Conservation (phyloP, 2,113 vertebrate species). For the Mirza zaza region DNA sequence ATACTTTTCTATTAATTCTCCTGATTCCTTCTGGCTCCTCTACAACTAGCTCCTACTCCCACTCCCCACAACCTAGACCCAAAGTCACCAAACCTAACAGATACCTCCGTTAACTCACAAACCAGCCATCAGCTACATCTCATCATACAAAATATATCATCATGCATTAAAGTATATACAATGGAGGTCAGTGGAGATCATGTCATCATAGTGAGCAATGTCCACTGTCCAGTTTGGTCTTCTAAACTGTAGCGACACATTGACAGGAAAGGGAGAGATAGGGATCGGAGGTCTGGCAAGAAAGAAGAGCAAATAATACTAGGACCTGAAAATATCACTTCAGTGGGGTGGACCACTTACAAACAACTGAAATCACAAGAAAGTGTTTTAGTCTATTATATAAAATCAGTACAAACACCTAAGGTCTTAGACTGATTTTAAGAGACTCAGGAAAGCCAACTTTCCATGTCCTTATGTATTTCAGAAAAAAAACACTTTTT, state of each 20-base stretch:
- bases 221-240: conserved; percentile 37
- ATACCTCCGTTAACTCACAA: not conserved
- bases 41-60: not conserved
- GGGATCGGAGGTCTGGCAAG: not conserved
- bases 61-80: not conserved
- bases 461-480: not conserved
- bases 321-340: not conserved
- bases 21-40: not conserved
- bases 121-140: not conserved
- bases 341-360: not conserved
- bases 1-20: not conserved
- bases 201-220: conserved; percentile 12
- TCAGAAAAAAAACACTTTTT: conserved; percentile 57
- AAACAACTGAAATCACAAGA: not conserved
- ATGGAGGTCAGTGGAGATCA: not conserved
- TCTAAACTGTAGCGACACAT: conserved; percentile 52
- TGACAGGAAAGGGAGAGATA: not conserved
- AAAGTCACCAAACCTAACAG: not conserved
- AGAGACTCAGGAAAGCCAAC: not conserved
- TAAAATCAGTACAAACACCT: not conserved
- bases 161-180: not conserved
- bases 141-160: not conserved
- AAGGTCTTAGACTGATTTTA: not conserved
- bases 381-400: not conserved
- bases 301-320: not conserved